These are phyloP conservation scores for Characodon lateralis DNA, from an alignment of 2,797 vertebrate species.

Conservation along the genomic window DNA sequence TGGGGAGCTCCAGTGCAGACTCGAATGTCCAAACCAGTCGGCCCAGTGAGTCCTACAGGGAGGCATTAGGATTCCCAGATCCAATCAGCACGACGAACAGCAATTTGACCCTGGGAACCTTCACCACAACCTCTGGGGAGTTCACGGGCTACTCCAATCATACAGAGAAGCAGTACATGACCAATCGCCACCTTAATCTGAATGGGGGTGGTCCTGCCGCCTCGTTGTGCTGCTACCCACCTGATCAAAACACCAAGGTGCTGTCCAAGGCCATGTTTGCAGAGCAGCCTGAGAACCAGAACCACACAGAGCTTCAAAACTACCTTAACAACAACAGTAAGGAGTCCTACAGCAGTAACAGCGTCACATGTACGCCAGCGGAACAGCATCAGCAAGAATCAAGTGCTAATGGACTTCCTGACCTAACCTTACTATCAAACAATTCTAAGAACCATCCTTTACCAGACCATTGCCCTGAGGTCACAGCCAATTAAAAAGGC, in stretches of 20 bases:
- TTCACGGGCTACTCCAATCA: conserved; percentile 78
- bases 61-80: conserved; percentile 81
- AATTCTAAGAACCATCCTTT: conserved; percentile 89
- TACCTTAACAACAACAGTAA: conserved; percentile 92
- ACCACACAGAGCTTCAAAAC: conserved; percentile 89
- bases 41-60: conserved; percentile 82
- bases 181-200: conserved; percentile 82
- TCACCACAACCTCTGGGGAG: conserved; percentile 86
- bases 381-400: conserved; percentile 85
- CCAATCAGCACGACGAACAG: conserved; percentile 83
- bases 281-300: conserved; percentile 80
- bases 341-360: conserved; percentile 86
- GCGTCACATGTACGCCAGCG: conserved; percentile 74
- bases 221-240: conserved; percentile 77
- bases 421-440: conserved; percentile 90
- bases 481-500: conserved; percentile 86
- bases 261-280: conserved; percentile 82
- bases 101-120: conserved; percentile 84
- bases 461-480: conserved; percentile 88
- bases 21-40: conserved; percentile 75
- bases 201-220: conserved; percentile 81
- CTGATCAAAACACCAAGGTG: conserved; percentile 83
- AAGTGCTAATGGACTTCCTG: conserved; percentile 80
- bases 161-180: conserved; percentile 54
- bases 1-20: conserved; percentile 84